A percentile compares a stretch with the other conserved stretches of the same genome.
Evolutionary conservation across 2,888 invertebrate species (phyloP).

Genomic region (Cabera pusaria): DNA sequence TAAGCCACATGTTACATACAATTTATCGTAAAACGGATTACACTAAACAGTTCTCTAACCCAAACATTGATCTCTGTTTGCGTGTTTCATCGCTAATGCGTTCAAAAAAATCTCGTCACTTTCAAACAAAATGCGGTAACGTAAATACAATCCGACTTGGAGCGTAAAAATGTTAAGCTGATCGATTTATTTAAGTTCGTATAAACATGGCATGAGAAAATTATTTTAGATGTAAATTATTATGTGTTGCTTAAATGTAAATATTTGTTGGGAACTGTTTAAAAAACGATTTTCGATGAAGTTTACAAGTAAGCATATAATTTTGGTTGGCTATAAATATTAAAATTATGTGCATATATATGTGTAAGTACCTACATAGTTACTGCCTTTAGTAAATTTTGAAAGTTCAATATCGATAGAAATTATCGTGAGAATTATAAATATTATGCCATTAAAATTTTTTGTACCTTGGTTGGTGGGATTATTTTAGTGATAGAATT

Average conservation of each 20-base stretch:
- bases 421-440: too few species aligned
- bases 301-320: too few species aligned
- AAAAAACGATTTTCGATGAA: too few species aligned
- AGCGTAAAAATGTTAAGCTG: constrained; percentile 20
- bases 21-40: constrained; percentile 1
- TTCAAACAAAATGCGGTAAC: constrained; percentile 21
- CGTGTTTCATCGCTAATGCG: constrained; percentile 9
- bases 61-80: background rate
- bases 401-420: too few species aligned
- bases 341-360: too few species aligned
- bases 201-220: constrained; percentile 14
- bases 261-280: constrained; percentile 5
- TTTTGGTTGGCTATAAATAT: too few species aligned
- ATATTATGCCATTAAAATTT: too few species aligned
- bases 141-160: constrained; percentile 23
- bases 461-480: too few species aligned
- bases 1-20: too few species aligned
- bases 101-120: constrained; percentile 16
- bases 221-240: constrained; percentile 12
- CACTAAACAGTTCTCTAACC: background rate
- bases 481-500: too few species aligned
- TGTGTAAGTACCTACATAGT: too few species aligned
- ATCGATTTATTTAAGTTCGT: constrained; percentile 21
- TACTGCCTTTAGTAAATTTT: too few species aligned
- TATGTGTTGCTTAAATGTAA: background rate